phyloP scores from a whole-genome alignment of 92 coral and sea anemone species.

The Diadumene lineata region DNA sequence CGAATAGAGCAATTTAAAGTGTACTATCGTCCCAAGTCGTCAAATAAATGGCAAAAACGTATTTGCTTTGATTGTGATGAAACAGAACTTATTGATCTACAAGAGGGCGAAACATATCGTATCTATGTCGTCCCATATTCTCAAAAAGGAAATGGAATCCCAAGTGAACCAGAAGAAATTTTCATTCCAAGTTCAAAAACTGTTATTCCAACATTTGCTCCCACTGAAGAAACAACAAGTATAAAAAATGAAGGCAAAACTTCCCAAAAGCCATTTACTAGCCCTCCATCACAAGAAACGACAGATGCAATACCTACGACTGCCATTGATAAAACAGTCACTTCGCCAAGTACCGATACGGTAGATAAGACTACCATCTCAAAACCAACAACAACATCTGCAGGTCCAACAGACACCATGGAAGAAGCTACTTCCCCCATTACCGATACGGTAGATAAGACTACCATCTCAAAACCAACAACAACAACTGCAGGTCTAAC shows the following conservation, averaged over 20 bases:
- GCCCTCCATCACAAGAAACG: no score
- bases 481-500: no score
- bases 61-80: slow-evolving; percentile 8
- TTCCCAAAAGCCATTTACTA: no score
- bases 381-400: no score
- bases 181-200: not conserved
- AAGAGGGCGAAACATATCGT: slow-evolving; percentile 2
- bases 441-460: no score
- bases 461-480: no score
- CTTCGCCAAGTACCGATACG: no score
- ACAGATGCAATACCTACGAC: no score
- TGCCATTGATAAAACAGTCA: no score
- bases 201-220: not conserved
- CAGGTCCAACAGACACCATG: no score
- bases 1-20: slow-evolving; percentile 18
- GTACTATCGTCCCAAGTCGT: slow-evolving; percentile 3
- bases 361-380: no score
- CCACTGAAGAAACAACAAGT: not conserved
- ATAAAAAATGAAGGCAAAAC: not conserved
- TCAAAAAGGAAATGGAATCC: slow-evolving; percentile 34
- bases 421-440: no score
- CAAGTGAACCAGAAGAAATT: slow-evolving; percentile 11
- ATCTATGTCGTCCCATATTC: slow-evolving; percentile 24
- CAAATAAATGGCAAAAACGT: slow-evolving; percentile 9
- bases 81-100: not conserved